Evolutionary conservation across 2,888 invertebrate species (phyloP).

Genomic region (Dasypolia templi): DNA sequence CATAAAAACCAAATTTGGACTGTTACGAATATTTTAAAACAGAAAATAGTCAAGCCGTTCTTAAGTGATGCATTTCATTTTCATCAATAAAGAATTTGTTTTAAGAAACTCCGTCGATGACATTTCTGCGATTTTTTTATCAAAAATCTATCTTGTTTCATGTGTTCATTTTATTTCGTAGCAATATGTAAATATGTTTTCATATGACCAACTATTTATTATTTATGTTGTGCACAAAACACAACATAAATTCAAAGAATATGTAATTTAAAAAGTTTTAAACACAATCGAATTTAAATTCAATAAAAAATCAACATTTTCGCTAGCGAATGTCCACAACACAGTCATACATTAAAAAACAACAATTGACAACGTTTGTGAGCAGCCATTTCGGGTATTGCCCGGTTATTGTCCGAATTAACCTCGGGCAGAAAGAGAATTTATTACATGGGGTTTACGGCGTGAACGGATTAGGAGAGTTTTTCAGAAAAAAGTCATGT

Average conservation of each 20-base stretch:
- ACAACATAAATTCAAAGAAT: background rate
- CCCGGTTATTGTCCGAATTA: slow-evolving; percentile 57
- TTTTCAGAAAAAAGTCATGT: slow-evolving; percentile 36
- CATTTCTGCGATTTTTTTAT: no score
- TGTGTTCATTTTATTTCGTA: background rate
- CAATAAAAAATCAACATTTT: slow-evolving; percentile 47
- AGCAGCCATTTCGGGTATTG: slow-evolving; percentile 45
- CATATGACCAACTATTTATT: background rate
- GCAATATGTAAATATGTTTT: background rate
- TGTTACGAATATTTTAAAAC: no score
- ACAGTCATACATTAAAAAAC: slow-evolving; percentile 42
- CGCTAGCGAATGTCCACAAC: slow-evolving; percentile 43
- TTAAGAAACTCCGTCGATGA: no score
- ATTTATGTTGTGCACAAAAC: background rate
- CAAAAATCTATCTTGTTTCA: background rate
- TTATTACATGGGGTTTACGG: slow-evolving; percentile 56
- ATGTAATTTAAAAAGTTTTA: no score
- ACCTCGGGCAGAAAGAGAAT: slow-evolving; percentile 38
- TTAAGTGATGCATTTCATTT: no score
- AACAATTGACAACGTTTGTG: slow-evolving; percentile 45
- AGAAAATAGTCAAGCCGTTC: no score
- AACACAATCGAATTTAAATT: background rate
- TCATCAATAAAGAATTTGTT: no score
- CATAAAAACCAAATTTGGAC: no score
- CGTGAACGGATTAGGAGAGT: slow-evolving; percentile 39